Evolutionary conservation across 2,113 vertebrate genomes (phyloP).

Genomic region (Cacatua alba): DNA sequence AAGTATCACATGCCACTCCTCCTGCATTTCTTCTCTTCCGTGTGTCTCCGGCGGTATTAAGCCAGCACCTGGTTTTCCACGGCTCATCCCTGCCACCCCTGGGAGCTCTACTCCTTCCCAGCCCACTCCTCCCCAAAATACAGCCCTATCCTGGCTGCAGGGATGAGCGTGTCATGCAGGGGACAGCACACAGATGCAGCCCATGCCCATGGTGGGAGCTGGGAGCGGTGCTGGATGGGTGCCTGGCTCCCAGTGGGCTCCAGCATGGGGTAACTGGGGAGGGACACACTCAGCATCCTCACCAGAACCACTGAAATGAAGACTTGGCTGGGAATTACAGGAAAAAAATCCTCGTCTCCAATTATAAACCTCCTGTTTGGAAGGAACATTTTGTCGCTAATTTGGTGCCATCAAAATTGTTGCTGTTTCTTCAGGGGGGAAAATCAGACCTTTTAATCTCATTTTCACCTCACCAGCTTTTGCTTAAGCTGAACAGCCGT

Average conservation of each 20-base stretch:
- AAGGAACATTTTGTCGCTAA: neutral
- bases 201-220: neutral
- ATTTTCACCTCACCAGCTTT: neutral
- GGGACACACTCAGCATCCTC: rapidly evolving
- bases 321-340: neutral
- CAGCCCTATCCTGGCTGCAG: rapidly evolving
- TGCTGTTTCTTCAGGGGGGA: neutral
- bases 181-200: neutral
- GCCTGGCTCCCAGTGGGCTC: neutral
- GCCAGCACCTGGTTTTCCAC: neutral
- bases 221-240: rapidly evolving
- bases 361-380: neutral
- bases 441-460: neutral
- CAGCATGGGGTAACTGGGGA: no score
- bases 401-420: neutral
- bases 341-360: neutral
- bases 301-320: neutral
- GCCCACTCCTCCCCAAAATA: neutral
- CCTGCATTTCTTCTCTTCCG: neutral
- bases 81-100: neutral
- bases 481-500: rapidly evolving
- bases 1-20: constrained; percentile 26
- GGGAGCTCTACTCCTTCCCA: neutral
- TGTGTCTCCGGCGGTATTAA: neutral
- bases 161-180: no score